Evolutionary conservation across 2,888 invertebrate species (phyloP).

Genomic region (Macrosiphum euphorbiae): DNA sequence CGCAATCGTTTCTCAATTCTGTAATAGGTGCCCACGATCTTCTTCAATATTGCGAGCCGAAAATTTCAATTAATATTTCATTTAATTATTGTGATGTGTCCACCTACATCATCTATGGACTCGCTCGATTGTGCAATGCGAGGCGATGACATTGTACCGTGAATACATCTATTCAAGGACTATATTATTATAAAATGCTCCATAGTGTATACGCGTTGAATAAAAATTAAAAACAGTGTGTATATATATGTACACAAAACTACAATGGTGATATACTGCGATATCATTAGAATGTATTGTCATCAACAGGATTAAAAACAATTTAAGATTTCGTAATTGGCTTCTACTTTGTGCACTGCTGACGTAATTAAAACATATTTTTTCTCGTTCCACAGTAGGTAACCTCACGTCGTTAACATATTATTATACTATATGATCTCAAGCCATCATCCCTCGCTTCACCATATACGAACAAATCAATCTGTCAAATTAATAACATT

Average conservation of each 20-base stretch:
- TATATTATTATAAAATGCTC: not conserved
- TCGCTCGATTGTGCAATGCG: not conserved
- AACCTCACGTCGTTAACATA: not conserved
- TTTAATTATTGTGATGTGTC: not conserved
- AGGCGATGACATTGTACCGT: not conserved
- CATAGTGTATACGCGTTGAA: not conserved
- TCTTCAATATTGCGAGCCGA: not conserved
- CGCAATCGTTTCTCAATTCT: not conserved
- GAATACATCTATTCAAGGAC: constrained; percentile 5
- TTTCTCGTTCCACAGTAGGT: not conserved
- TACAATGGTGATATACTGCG: not conserved
- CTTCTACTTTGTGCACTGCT: not conserved
- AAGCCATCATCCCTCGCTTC: not conserved
- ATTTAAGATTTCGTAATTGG: not conserved
- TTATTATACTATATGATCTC: not conserved
- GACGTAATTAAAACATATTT: not conserved
- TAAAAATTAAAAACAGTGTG: no score
- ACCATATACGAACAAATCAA: not conserved
- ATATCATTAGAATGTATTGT: not conserved
- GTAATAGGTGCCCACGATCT: not conserved
- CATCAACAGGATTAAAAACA: not conserved
- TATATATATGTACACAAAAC: not conserved
- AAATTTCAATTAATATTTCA: not conserved
- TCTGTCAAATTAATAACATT: not conserved
- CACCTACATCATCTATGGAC: not conserved